Conservation (phyloP, 2,113 vertebrate species). For the Gymnobelideus leadbeateri region DNA sequence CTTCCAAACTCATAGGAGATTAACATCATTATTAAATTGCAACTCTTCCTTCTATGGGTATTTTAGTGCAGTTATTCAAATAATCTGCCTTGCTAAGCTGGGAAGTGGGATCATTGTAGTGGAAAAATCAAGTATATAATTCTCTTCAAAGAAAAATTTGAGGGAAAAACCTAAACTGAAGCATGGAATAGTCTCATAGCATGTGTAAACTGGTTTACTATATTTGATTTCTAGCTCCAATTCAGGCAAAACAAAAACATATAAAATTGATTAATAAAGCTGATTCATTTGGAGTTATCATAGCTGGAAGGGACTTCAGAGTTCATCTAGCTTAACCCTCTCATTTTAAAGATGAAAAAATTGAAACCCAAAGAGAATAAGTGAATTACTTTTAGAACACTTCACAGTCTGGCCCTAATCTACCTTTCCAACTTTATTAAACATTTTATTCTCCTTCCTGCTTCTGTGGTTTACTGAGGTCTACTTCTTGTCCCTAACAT, state of each 20-base stretch:
- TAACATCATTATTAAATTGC: conserved; percentile 7
- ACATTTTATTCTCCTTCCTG: background rate
- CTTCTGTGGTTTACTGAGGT: background rate
- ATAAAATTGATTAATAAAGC: conserved; percentile 42
- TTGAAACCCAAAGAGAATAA: background rate
- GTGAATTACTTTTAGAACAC: background rate
- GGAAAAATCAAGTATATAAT: conserved; percentile 59
- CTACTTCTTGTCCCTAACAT: background rate
- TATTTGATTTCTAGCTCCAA: conserved; percentile 1
- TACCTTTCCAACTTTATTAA: background rate
- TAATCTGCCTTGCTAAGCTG: conserved; percentile 38
- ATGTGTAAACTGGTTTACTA: conserved; percentile 37
- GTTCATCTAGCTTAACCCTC: background rate
- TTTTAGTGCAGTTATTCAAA: conserved; percentile 50
- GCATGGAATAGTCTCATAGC: background rate
- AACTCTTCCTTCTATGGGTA: conserved; percentile 9
- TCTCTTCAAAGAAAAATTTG: conserved; percentile 52
- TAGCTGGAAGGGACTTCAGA: background rate
- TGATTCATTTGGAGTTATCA: conserved; percentile 25
- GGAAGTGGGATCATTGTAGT: background rate
- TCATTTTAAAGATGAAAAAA: background rate
- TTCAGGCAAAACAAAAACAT: conserved; percentile 41
- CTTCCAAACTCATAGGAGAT: conserved; percentile 22
- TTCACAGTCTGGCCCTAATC: background rate
- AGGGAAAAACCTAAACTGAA: conserved; percentile 14